phyloP scores from a whole-genome alignment of 30 jellyfish, hydroid and myxozoan genomes.

The Cassiopea andromeda region DNA sequence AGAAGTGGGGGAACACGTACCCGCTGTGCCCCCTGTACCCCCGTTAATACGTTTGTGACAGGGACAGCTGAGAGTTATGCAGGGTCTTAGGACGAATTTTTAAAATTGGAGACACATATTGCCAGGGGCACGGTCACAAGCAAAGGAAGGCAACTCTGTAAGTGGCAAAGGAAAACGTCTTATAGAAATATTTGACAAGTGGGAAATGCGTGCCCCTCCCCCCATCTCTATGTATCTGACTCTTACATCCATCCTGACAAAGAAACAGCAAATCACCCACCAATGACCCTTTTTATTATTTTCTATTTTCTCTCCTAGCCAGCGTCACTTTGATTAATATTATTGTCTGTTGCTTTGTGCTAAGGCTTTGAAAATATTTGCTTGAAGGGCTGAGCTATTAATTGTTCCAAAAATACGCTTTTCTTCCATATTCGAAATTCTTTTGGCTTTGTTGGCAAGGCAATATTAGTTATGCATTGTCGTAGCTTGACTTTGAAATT shows the following conservation, averaged over 20 bases:
- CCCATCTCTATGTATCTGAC: too few species aligned
- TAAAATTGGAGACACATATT: too few species aligned
- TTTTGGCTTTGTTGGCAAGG: slow-evolving; percentile 20
- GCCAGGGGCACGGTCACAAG: too few species aligned
- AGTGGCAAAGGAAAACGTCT: not conserved
- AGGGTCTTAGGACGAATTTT: too few species aligned
- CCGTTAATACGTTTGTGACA: too few species aligned
- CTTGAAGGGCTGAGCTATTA: not conserved
- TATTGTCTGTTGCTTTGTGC: not conserved
- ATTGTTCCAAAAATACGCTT: slow-evolving; percentile 22
- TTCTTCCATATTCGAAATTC: not conserved
- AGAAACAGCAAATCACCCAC: not conserved
- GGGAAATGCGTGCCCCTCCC: not conserved
- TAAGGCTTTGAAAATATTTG: not conserved
- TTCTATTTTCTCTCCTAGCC: not conserved
- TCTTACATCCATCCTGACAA: not conserved
- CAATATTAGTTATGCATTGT: not conserved
- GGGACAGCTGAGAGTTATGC: too few species aligned
- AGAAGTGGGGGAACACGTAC: too few species aligned
- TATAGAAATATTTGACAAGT: not conserved
- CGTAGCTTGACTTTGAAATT: not conserved
- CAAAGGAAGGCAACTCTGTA: too few species aligned
- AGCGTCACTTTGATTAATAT: not conserved
- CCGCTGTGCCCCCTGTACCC: too few species aligned
- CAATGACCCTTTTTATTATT: not conserved